These are phyloP conservation scores for Staurois parvus DNA, from an alignment of 2,797 vertebrate genomes.

Conservation along the genomic window DNA sequence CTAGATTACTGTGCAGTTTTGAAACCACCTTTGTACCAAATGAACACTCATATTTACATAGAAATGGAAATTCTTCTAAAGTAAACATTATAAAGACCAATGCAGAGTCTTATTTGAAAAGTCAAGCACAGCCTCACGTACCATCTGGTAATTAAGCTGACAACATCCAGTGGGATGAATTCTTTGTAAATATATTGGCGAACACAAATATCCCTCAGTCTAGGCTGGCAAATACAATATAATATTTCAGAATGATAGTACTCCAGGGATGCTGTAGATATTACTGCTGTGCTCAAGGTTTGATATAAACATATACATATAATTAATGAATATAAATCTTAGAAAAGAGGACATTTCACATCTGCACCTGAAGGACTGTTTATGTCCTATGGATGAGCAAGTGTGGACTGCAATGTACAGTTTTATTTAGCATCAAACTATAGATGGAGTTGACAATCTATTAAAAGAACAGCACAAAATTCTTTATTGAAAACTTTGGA, in stretches of 20 bases:
- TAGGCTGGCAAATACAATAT: neutral
- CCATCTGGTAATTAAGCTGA: slow-evolving; percentile 45
- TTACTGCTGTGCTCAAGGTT: neutral
- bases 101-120: neutral
- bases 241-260: neutral
- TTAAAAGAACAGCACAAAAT: too few relatives aligned
- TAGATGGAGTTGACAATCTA: too few relatives aligned
- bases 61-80: slow-evolving; percentile 9
- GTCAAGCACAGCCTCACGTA: neutral
- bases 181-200: slow-evolving; percentile 41
- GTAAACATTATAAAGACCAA: neutral
- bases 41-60: neutral
- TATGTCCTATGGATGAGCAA: too few relatives aligned
- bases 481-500: too few relatives aligned
- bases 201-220: slow-evolving; percentile 19
- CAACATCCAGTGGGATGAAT: slow-evolving; percentile 26
- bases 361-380: too few relatives aligned
- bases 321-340: too few relatives aligned
- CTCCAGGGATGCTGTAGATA: neutral
- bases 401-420: too few relatives aligned
- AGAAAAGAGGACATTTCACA: too few relatives aligned
- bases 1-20: neutral
- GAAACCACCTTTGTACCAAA: neutral
- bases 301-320: too few relatives aligned
- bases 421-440: too few relatives aligned